Evolutionary conservation across 2,113 vertebrate species (phyloP), one percentile per base, ranked within the genome.

Genomic region (Etheostoma cragini): DNA sequence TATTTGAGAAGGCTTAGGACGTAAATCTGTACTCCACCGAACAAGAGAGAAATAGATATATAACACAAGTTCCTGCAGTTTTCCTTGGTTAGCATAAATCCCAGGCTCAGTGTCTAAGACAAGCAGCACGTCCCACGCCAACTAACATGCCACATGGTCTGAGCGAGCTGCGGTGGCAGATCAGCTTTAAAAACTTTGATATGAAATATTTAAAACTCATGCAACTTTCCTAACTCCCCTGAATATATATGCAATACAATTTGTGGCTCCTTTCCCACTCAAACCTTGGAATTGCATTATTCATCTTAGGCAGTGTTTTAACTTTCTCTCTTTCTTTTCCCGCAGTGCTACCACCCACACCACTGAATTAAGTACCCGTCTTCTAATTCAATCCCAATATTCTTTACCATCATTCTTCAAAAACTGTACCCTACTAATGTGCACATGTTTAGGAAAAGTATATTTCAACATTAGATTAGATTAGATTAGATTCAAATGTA

Each of bases 231-330:
- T 64, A 63, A 83, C 84, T 89, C 47, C 35, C 57, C 72, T 84
- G 76, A 77, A 84, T 85, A 82, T 83, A 85, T 88, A 80, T 85
- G 90, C 81, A 86, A 74, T 82, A 72, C 84, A 87, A 91, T 81
- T 72, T 42, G 75, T 67, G 78, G 75, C 84, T 88, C 80, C 78
- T 73, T 83, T 88, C 81, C 83, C 82, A 74, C 87, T 84, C 72
- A 89, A 85, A 85, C 77, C 74, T 60, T 85, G 56, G 68, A 86
- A 89, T 90, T 92, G 78, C 91, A 93, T 94, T 92, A 93, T 93
- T 93, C 91, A 93, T 93, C 91, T 86, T 73, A 90, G 76, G 83
- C 75, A 72, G 79, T 87, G 90, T 86, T 93, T 90, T 87, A 89
- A 65, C 86, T 82, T 80, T 87, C 84, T 86, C 78, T 87, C 72